Conservation (phyloP, 2,888 invertebrate species). For the Diabrotica balteata region DNA sequence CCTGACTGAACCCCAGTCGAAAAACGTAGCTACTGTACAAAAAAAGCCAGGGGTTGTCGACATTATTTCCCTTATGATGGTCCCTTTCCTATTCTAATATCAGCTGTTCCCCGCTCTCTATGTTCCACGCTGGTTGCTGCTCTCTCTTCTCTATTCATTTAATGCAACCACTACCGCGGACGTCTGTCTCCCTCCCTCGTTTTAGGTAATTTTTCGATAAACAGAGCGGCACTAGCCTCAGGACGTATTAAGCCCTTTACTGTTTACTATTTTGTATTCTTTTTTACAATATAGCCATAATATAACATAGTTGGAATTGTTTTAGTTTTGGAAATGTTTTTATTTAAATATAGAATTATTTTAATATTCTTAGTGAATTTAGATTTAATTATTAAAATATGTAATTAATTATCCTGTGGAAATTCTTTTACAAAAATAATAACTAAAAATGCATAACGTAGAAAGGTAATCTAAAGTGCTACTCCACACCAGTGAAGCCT, state of each 20-base stretch:
- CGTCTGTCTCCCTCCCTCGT: constrained; percentile 2
- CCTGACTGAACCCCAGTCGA: constrained; percentile 24
- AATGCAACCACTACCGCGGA: constrained; percentile 11
- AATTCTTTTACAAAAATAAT: no score
- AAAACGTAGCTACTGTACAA: constrained; percentile 20
- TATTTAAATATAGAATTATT: background rate
- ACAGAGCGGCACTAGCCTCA: no score
- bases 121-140: background rate
- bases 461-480: no score
- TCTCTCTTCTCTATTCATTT: constrained; percentile 11
- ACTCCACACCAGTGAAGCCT: no score
- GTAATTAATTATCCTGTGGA: no score
- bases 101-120: constrained; percentile 20
- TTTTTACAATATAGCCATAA: background rate
- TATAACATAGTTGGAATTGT: background rate
- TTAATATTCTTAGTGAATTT: background rate
- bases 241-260: no score
- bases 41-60: constrained; percentile 24
- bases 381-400: no score
- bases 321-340: background rate
- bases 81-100: constrained; percentile 18
- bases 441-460: no score
- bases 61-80: constrained; percentile 21
- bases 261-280: no score
- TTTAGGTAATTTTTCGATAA: no score